Percentiles rank a stretch among this genome's conserved stretches.
phyloP scores from a whole-genome alignment of 2,888 invertebrate genomes.

The Fragum whitleyi region DNA sequence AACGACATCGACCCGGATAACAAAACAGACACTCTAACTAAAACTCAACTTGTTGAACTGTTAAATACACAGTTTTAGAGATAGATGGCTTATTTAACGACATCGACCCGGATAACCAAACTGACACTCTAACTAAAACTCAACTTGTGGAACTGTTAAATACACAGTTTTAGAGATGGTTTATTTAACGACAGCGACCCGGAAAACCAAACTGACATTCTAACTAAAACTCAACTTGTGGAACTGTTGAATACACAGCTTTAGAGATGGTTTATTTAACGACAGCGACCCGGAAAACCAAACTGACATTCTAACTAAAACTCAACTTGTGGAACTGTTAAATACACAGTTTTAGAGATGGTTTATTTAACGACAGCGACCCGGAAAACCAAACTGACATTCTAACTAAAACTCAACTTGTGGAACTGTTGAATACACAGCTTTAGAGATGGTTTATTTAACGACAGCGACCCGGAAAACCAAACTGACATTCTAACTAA shows the following conservation, averaged over 20 bases:
- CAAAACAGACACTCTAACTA: neutral
- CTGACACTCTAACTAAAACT: neutral
- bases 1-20: slow-evolving; percentile 1
- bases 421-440: neutral
- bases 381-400: neutral
- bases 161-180: neutral
- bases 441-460: slow-evolving; percentile 5
- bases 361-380: neutral
- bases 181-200: slow-evolving; percentile 2
- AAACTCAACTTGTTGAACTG: neutral
- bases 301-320: neutral
- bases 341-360: neutral
- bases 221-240: neutral
- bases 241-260: neutral
- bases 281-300: neutral
- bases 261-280: neutral
- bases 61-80: neutral
- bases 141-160: neutral
- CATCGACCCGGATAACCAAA: neutral
- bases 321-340: neutral
- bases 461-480: neutral
- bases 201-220: neutral
- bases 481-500: neutral
- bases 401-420: neutral
- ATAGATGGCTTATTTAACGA: slow-evolving; percentile 3